Base-by-base conservation (phyloP, 2,113 vertebrate species). In the Poecile atricapillus region DNA sequence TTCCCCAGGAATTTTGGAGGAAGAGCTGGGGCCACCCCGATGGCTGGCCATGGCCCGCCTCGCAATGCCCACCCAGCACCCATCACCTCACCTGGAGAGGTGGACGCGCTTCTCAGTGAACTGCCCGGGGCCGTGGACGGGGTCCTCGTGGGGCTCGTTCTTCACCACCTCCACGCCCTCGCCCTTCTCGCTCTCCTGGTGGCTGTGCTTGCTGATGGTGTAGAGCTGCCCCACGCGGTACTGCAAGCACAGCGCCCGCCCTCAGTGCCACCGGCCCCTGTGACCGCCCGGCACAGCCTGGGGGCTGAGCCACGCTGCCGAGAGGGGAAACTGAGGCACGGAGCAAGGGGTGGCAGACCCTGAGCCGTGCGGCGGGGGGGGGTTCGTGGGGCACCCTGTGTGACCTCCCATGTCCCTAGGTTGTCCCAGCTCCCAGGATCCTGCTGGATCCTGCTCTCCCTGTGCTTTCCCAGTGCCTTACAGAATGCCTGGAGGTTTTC, bases 191-290 rank as follows among this genome's bases (percentile, higher is more conserved):
- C 98, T 99, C 98, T 99, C 98, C 97, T 99, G 98, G 71, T 98
- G 98, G 93, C 98, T 98, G 98, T 99, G 99, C 94, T 99, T 99
- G 93, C 98, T 99, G 98, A 99, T 99, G 98, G 99, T 99, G 95
- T 99, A 99, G 85, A 99, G 98, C 98, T 99, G 99, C 35, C 99
- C 99, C 17, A 99, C 98, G 65, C 97, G 98, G 93, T 99, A 99
- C 98, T 98, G 97, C 78, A 49, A 73, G 13, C 75, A 87, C 44
- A 89, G 70, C 2, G 4, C 53, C 69, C 1, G 0, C 18, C 49
- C 83, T 94, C 89, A 95, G 89, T 5, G 19, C 84, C 59, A 2
- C 4, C 11, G 9, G 74, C 37, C 59, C 58, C 6, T 0, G 14
- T 1, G 18, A 11, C 41, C 10, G 5, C 65, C 83, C 3, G 1